Evolutionary conservation across 2,113 vertebrate genomes (phyloP).

Genomic region (Phoenicopterus ruber): DNA sequence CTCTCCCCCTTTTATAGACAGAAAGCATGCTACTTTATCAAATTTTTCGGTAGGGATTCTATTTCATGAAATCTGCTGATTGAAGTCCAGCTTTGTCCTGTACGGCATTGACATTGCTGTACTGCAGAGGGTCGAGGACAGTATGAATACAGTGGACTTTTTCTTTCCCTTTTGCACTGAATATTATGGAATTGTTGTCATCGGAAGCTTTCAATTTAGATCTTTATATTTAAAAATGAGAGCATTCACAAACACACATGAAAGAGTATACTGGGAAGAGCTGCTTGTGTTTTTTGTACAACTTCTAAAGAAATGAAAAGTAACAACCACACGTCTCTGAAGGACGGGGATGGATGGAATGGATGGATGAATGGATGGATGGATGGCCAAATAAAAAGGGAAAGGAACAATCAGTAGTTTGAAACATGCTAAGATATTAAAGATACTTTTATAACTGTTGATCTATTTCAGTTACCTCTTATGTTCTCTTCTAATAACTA

Average conservation of each 20-base stretch:
- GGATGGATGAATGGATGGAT: slow-evolving; percentile 11
- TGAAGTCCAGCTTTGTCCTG: background rate
- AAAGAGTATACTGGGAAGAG: slow-evolving; percentile 32
- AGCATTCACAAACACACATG: slow-evolving; percentile 9
- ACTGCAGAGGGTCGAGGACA: background rate
- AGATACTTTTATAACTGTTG: slow-evolving; percentile 16
- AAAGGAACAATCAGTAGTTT: slow-evolving; percentile 66
- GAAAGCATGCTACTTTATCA: background rate
- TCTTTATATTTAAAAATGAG: background rate
- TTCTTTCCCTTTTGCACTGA: background rate
- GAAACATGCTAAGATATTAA: slow-evolving; percentile 38
- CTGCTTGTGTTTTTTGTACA: background rate
- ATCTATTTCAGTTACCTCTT: slow-evolving; percentile 10
- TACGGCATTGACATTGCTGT: background rate
- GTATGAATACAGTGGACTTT: background rate
- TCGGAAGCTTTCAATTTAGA: background rate
- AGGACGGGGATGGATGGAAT: slow-evolving; percentile 29
- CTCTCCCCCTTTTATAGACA: background rate
- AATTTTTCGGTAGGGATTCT: background rate
- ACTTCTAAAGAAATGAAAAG: background rate
- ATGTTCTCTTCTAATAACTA: slow-evolving; percentile 31
- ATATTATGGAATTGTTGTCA: background rate
- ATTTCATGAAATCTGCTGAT: background rate
- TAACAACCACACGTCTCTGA: slow-evolving; percentile 32
- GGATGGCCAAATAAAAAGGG: slow-evolving; percentile 65